A percentile compares a stretch with the other conserved stretches of the same genome.
phyloP scores from a whole-genome alignment of 2,113 vertebrate genomes.

The human (Homo sapiens) region DNA sequence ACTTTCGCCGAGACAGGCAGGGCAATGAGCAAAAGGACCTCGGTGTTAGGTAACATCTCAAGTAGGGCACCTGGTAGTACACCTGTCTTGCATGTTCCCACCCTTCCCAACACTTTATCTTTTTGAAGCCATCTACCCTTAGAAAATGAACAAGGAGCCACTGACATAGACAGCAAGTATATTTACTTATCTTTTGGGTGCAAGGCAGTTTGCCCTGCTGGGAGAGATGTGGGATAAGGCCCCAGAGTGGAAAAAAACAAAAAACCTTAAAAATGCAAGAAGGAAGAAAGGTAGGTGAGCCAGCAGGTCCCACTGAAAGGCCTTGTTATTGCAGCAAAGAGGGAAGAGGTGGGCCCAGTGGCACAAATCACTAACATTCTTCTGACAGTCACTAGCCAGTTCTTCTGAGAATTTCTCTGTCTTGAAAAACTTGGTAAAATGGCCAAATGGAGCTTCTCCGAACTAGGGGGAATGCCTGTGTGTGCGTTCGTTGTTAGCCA shows the following conservation, averaged over 20 bases:
- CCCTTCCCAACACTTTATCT: neutral
- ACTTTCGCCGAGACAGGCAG: neutral
- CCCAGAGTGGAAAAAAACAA: neutral
- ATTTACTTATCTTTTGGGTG: neutral
- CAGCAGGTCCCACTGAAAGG: neutral
- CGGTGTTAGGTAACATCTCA: neutral
- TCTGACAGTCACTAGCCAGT: neutral
- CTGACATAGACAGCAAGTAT: too few species aligned
- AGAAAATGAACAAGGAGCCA: neutral
- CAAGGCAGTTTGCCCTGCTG: neutral
- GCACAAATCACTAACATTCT: neutral
- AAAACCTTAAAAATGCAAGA: neutral
- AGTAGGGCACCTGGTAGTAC: neutral
- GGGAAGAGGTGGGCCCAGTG: neutral
- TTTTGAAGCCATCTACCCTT: neutral
- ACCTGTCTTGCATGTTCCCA: neutral
- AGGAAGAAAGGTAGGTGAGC: neutral
- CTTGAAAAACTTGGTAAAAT: neutral
- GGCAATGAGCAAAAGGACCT: neutral
- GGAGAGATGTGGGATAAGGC: neutral
- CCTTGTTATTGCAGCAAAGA: neutral
- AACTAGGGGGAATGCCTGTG: conserved; percentile 16
- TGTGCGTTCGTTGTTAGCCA: conserved; percentile 44
- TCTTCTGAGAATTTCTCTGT: conserved; percentile 40
- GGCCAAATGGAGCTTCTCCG: neutral